These are phyloP conservation scores for Thalassaphorura encarpata DNA, from an alignment of 1,140 invertebrate genomes.

Conservation along the genomic window DNA sequence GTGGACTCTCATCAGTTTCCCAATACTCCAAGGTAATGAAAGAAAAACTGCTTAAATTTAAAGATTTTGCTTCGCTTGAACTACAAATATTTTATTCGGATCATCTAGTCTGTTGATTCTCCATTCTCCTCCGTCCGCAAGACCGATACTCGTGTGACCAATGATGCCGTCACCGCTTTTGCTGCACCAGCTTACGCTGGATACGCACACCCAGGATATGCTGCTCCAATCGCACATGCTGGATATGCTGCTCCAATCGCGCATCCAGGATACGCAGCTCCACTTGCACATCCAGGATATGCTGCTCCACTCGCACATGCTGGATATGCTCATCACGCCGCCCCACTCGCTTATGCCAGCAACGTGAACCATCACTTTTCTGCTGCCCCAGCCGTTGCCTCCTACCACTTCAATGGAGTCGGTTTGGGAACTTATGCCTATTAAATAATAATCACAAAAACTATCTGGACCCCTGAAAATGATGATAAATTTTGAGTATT, in stretches of 20 bases:
- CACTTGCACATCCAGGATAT: conserved; percentile 10
- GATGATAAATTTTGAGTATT: too few species aligned
- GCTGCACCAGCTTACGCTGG: neutral
- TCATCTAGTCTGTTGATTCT: conserved; percentile 43
- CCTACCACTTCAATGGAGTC: too few species aligned
- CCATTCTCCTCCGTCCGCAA: conserved; percentile 56
- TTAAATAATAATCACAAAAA: too few species aligned
- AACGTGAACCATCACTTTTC: too few species aligned
- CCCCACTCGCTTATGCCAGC: neutral
- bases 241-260: neutral
- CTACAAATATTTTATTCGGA: neutral
- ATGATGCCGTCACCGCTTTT: conserved; percentile 44
- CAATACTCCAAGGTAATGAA: conserved; percentile 7
- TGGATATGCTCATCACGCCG: neutral
- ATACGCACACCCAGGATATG: neutral
- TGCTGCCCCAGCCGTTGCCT: too few species aligned
- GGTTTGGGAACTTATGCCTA: too few species aligned
- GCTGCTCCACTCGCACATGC: conserved; percentile 3
- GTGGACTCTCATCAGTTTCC: conserved; percentile 3
- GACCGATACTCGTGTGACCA: conserved; percentile 51
- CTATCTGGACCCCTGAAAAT: too few species aligned
- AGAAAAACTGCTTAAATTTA: too few species aligned
- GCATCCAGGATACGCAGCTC: neutral
- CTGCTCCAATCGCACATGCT: neutral
- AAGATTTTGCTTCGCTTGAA: too few species aligned